Percentiles rank a stretch among this genome's conserved stretches.
Evolutionary conservation across 1,140 invertebrate genomes (phyloP).

Genomic region (Tenebrio molitor): DNA sequence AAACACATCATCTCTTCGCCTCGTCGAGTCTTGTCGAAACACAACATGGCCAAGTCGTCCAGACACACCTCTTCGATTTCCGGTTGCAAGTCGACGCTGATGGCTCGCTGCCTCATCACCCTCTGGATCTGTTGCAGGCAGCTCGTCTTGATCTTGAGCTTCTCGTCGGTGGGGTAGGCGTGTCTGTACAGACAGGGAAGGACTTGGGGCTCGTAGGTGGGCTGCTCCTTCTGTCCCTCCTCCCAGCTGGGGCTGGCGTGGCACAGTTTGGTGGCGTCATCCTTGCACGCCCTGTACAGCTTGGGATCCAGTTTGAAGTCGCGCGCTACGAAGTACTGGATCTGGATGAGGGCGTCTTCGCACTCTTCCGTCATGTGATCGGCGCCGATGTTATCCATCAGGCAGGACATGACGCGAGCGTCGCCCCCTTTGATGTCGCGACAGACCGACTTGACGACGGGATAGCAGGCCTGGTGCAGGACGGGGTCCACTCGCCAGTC

Average conservation of each 20-base stretch:
- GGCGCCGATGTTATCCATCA: conserved; percentile 92
- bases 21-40: conserved; percentile 85
- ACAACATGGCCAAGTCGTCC: conserved; percentile 85
- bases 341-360: conserved; percentile 92
- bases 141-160: conserved; percentile 62
- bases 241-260: conserved; percentile 85
- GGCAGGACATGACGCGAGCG: conserved; percentile 90
- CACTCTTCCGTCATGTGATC: conserved; percentile 90
- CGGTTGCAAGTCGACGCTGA: conserved; percentile 93
- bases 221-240: conserved; percentile 76
- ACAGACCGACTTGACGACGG: conserved; percentile 83
- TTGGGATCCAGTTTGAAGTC: conserved; percentile 95
- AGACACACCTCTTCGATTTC: conserved; percentile 94
- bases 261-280: conserved; percentile 88
- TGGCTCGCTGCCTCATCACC: conserved; percentile 92
- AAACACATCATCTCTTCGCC: conserved; percentile 94
- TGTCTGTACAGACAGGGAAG: conserved; percentile 89
- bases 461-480: conserved; percentile 85
- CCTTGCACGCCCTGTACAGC: conserved; percentile 86
- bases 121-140: conserved; percentile 87
- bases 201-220: conserved; percentile 80
- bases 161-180: conserved; percentile 41
- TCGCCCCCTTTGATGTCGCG: conserved; percentile 77
- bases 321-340: conserved; percentile 96
- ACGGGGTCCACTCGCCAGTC: conserved; percentile 95